Evolutionary conservation across 2,888 invertebrate species (phyloP).

Genomic region (Drosophila tanythrix): DNA sequence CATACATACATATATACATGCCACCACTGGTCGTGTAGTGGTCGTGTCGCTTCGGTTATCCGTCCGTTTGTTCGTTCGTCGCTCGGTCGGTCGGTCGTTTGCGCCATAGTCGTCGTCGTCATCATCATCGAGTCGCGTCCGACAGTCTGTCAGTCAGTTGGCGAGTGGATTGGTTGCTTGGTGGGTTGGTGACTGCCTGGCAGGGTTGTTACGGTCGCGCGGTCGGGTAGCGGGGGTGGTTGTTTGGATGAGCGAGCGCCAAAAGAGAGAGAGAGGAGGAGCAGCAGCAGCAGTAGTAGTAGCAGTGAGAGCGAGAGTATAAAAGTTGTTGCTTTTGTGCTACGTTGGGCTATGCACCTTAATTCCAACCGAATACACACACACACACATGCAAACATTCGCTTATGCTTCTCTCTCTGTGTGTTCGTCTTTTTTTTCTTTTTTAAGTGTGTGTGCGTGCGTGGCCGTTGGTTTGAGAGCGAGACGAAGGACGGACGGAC

Average conservation of each 20-base stretch:
- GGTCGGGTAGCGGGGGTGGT: constrained; percentile 32
- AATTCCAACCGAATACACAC: constrained; percentile 40
- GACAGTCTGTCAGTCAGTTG: constrained; percentile 55
- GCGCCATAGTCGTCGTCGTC: constrained; percentile 38
- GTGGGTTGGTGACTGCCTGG: constrained; percentile 27
- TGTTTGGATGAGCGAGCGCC: constrained; percentile 56
- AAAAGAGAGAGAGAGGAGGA: constrained; percentile 47
- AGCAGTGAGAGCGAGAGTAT: constrained; percentile 47
- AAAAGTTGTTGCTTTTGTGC: constrained; percentile 55
- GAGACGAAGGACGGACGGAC: constrained; percentile 8
- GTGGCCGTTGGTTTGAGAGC: constrained; percentile 37
- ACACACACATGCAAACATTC: constrained; percentile 1
- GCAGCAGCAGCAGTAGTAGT: not conserved
- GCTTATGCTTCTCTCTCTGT: constrained; percentile 5
- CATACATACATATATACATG: constrained; percentile 54
- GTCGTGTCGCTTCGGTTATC: constrained; percentile 46
- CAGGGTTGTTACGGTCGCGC: constrained; percentile 26
- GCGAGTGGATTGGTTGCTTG: constrained; percentile 55
- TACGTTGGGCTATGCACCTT: constrained; percentile 58
- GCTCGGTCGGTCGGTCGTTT: constrained; percentile 37
- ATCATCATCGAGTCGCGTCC: constrained; percentile 22
- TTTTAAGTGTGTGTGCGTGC: constrained; percentile 41
- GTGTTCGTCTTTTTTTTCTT: constrained; percentile 11
- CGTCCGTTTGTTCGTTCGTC: constrained; percentile 38
- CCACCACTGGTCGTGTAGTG: constrained; percentile 55